Base-by-base conservation (phyloP, 2,888 invertebrate genomes). In the Schizaphis graminum region DNA sequence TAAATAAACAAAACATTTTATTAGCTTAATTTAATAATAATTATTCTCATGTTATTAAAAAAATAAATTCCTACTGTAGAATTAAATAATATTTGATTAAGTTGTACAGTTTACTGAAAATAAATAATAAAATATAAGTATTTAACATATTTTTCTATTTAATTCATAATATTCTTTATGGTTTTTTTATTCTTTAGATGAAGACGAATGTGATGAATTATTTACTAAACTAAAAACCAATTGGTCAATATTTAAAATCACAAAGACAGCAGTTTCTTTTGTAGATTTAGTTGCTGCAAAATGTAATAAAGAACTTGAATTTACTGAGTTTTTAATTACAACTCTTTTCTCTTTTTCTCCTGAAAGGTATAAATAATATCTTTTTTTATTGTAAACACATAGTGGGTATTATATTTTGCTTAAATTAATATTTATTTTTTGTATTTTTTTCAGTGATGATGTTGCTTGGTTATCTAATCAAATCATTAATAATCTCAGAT, bases 301-400 rank as follows among this genome's bases (percentile, higher is more conserved):
- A 28, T 94, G 94, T 67, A 47, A 91, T 86, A 94, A 67, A 90
- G 94, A 94, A 91, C 2, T 67, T 21, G 94, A 91, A 94, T 94
- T 94, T 86, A 53, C 44, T 53, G 44, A 91, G 53, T 86, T 91
- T 94, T 53, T 94, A 84, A 87, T 91, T 10, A 41, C 53, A 35
- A 24, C 61, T 87, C 86, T 94, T 61, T 94, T 94, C 41, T 91
- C 94, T 24, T 87, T 91, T 8, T 13, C 91, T 67, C 94, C 86
- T n/a, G 86, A 67, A 41, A 94, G 49, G 94, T 94, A 94, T 61
- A 57, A 24, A 44, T 89, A 57, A 86, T 5, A 77, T 4, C 2
- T 77, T 28, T 44, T 21, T 61, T 49, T 49, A 61, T 92, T 61
- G 26, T 47, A 57, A 47, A 11, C 13, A 61, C 24, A 44, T 61